Evolutionary conservation across 2,113 vertebrate species (phyloP).

Genomic region (Leucosticte australis): DNA sequence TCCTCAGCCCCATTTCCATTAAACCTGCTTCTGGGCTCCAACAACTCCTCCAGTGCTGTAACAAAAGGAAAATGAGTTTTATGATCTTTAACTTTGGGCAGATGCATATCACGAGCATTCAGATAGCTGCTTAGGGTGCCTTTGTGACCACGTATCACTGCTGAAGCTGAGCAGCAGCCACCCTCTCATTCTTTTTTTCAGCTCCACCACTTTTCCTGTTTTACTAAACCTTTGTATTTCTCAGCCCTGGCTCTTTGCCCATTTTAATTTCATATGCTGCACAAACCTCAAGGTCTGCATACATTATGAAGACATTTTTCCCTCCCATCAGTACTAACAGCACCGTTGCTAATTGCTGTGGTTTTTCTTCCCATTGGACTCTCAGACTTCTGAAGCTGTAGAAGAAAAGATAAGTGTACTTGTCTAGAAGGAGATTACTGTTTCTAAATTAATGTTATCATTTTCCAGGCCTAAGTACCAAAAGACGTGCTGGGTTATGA

Average conservation of each 20-base stretch:
- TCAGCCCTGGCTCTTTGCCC: background rate
- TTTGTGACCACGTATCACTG: rapidly evolving
- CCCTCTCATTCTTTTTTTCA: background rate
- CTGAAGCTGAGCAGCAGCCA: background rate
- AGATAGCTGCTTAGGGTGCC: background rate
- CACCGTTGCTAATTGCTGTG: background rate
- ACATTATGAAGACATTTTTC: background rate
- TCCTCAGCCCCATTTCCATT: background rate
- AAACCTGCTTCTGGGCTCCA: background rate
- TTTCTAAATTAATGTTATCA: background rate
- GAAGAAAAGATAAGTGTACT: background rate
- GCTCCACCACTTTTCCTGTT: background rate
- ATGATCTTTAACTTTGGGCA: background rate
- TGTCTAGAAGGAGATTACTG: background rate
- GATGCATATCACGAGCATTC: rapidly evolving
- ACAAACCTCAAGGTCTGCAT: background rate
- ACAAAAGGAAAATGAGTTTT: background rate
- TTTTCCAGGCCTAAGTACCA: background rate
- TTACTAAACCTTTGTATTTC: background rate
- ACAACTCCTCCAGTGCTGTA: too few species aligned
- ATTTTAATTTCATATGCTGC: background rate
- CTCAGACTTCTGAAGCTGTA: background rate
- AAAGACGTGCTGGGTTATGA: background rate
- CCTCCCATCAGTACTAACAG: background rate
- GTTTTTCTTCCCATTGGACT: background rate